phyloP scores from a whole-genome alignment of 2,113 vertebrate genomes.

The Nyctereutes procyonoides region DNA sequence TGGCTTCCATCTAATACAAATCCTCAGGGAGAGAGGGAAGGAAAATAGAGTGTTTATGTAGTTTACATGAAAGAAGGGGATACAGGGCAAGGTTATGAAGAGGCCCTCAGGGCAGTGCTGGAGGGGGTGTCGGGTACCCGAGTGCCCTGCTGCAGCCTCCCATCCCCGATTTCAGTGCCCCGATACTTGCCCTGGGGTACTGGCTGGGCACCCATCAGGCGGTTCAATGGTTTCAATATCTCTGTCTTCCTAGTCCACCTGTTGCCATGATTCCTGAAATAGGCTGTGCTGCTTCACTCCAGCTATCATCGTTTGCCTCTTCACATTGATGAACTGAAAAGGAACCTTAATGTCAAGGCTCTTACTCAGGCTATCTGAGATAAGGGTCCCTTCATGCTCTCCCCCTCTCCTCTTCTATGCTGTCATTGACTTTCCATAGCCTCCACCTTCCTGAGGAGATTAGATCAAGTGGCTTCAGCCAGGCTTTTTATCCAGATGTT shows the following conservation, averaged over 20 bases:
- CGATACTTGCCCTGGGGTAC: background rate
- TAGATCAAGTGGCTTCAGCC: background rate
- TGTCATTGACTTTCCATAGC: background rate
- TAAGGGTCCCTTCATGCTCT: background rate
- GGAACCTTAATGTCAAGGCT: background rate
- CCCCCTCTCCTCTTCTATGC: background rate
- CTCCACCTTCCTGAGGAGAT: slow-evolving; percentile 45
- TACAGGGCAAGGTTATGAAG: background rate
- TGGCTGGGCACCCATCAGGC: no score
- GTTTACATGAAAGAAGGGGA: background rate
- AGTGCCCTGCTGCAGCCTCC: background rate
- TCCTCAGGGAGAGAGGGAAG: background rate
- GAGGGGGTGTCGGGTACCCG: background rate
- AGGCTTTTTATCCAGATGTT: slow-evolving; percentile 36
- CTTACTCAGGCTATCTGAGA: background rate
- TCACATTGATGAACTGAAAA: accelerated
- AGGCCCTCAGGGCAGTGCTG: background rate
- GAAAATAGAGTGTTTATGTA: background rate
- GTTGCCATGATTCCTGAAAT: background rate
- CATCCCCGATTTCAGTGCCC: background rate
- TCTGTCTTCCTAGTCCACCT: background rate
- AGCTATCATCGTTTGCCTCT: background rate
- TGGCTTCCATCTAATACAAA: background rate
- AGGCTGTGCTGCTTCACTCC: accelerated
- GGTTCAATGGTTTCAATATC: background rate